Conservation (phyloP, 2,888 invertebrate genomes). For the Idaea straminata region DNA sequence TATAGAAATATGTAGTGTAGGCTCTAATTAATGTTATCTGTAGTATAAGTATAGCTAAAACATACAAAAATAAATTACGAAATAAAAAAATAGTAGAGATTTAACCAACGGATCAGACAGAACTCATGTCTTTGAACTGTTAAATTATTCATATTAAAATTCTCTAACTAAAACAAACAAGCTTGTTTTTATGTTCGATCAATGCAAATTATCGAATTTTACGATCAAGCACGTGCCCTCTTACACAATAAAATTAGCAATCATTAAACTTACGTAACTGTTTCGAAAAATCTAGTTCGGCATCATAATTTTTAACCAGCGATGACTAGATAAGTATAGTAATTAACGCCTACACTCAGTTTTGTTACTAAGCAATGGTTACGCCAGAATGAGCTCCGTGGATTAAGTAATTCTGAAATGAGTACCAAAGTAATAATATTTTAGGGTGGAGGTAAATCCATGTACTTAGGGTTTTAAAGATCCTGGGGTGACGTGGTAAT, state of each 20-base stretch:
- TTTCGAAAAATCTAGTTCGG: neutral
- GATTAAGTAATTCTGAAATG: neutral
- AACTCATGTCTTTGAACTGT: neutral
- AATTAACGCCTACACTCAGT: neutral
- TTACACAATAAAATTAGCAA: neutral
- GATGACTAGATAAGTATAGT: neutral
- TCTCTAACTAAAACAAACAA: neutral
- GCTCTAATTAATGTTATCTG: no score
- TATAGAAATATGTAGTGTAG: no score
- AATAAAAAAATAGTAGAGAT: no score
- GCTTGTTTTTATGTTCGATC: neutral
- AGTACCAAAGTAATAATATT: no score
- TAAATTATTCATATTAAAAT: neutral
- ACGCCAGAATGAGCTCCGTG: neutral
- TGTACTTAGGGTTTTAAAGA: no score
- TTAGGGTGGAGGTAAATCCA: no score
- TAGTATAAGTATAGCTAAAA: no score
- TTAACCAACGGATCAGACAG: no score
- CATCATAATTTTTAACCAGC: neutral
- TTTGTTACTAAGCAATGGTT: neutral
- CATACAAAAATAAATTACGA: no score
- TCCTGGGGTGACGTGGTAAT: no score
- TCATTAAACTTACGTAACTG: neutral
- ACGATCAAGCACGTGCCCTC: neutral
- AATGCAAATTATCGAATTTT: constrained; percentile 1